Percentiles rank a stretch among this genome's conserved stretches.
Conservation (phyloP, 1,140 invertebrate genomes). For the Lethrus apterus region DNA sequence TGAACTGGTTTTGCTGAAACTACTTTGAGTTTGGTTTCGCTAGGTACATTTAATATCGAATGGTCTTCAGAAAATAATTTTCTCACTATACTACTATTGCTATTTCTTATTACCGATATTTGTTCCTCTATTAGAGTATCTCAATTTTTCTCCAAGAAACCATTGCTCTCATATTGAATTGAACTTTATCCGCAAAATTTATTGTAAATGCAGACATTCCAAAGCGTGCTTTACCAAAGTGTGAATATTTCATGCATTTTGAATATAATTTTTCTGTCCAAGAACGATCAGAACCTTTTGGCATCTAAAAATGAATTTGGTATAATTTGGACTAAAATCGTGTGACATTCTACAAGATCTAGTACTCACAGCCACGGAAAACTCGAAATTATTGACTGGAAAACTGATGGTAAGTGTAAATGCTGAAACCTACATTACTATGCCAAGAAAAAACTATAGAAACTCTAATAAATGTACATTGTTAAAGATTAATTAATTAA, state of each 20-base stretch:
- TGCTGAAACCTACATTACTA: constrained; percentile 36
- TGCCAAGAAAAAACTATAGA: no score
- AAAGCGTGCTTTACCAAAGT: constrained; percentile 88
- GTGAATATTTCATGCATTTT: constrained; percentile 74
- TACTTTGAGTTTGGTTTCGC: constrained; percentile 45
- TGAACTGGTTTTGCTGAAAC: constrained; percentile 44
- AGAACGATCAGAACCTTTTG: constrained; percentile 82
- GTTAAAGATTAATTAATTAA: no score
- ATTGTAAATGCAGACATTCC: constrained; percentile 82
- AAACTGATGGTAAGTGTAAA: no score
- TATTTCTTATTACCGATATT: constrained; percentile 54
- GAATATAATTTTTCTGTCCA: constrained; percentile 90
- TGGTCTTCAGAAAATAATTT: constrained; percentile 44
- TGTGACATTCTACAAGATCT: no score
- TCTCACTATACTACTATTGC: constrained; percentile 51
- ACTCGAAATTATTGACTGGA: no score
- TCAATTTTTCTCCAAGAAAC: constrained; percentile 96
- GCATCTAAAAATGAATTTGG: constrained; percentile 81
- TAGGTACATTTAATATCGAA: constrained; percentile 44
- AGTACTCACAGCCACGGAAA: no score
- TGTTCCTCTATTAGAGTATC: constrained; percentile 96
- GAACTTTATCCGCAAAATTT: constrained; percentile 91
- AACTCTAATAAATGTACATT: no score
- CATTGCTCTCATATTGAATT: constrained; percentile 84
- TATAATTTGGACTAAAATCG: no score